These are phyloP conservation scores for Pedionomus torquatus DNA, from an alignment of 2,113 vertebrate species.

Conservation along the genomic window DNA sequence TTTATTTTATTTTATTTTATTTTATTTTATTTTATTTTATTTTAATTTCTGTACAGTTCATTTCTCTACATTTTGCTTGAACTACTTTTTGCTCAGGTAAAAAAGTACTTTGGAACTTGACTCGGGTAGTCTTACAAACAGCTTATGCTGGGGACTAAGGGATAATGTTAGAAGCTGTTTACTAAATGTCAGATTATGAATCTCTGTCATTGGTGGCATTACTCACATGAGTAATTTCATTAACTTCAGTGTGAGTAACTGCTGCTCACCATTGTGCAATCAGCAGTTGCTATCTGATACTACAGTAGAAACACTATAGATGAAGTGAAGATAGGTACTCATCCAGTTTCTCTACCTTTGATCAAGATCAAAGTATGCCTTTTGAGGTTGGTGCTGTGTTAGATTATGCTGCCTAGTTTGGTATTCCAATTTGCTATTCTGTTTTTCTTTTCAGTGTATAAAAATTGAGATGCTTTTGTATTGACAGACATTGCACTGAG, in stretches of 20 bases:
- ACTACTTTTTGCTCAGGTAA: not conserved
- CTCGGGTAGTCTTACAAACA: not conserved
- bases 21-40: not conserved
- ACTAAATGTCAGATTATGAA: not conserved
- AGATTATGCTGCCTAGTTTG: not conserved
- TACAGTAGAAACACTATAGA: not conserved
- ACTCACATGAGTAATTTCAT: not conserved
- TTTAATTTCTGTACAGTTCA: too few species aligned
- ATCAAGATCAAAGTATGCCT: slow-evolving; percentile 60
- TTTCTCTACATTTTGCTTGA: not conserved
- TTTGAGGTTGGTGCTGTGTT: slow-evolving; percentile 7
- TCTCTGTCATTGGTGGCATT: not conserved
- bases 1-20: not conserved
- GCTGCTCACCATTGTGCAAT: not conserved
- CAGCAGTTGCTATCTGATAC: not conserved
- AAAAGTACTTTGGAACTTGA: not conserved
- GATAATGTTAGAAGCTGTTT: not conserved
- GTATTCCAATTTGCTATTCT: slow-evolving; percentile 42
- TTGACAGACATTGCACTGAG: slow-evolving; percentile 41
- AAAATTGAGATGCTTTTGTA: slow-evolving; percentile 57
- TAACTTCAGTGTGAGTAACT: not conserved
- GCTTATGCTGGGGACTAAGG: fast-evolving
- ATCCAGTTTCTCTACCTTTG: slow-evolving; percentile 33
- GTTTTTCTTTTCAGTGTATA: slow-evolving; percentile 32
- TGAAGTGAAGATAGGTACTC: not conserved